phyloP scores from a whole-genome alignment of 37 sponge, comb jelly and placozoan genomes.

The Agelas oroides region DNA sequence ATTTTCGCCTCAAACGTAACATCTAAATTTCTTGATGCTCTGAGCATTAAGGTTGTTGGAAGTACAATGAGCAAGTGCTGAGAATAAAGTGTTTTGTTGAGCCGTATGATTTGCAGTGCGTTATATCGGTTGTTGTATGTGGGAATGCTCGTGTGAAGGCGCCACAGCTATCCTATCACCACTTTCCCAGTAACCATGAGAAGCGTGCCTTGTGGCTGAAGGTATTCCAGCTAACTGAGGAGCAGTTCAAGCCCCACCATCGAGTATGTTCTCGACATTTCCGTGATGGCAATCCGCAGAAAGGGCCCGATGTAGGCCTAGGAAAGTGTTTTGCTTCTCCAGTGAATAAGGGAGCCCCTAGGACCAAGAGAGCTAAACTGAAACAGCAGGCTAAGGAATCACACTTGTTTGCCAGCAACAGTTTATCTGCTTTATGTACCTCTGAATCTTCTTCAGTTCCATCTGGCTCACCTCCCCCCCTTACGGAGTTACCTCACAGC shows the following conservation, averaged over 20 bases:
- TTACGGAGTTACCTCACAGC: no score
- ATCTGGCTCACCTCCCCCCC: no score
- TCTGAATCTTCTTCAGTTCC: no score
- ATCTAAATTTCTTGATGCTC: no score
- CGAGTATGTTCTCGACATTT: conserved; percentile 55
- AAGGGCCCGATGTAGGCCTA: background rate
- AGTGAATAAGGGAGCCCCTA: background rate
- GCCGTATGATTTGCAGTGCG: no score
- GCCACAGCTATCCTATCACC: conserved; percentile 36
- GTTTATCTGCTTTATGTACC: no score
- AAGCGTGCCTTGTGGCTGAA: conserved; percentile 34
- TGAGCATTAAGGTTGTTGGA: no score
- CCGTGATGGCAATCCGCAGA: conserved; percentile 28
- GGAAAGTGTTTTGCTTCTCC: conserved; percentile 2
- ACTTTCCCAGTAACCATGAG: conserved; percentile 21
- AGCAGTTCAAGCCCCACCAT: conserved; percentile 16
- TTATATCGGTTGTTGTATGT: no score
- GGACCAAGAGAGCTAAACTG: background rate
- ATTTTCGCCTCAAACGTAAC: no score
- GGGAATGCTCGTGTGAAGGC: conserved; percentile 34
- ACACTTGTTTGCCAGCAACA: no score
- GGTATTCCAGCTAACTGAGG: conserved; percentile 15
- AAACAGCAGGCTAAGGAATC: background rate
- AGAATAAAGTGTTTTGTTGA: no score
- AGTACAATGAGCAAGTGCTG: no score